Conservation (phyloP, 2,797 vertebrate genomes). For the Hephaestus fuliginosus region DNA sequence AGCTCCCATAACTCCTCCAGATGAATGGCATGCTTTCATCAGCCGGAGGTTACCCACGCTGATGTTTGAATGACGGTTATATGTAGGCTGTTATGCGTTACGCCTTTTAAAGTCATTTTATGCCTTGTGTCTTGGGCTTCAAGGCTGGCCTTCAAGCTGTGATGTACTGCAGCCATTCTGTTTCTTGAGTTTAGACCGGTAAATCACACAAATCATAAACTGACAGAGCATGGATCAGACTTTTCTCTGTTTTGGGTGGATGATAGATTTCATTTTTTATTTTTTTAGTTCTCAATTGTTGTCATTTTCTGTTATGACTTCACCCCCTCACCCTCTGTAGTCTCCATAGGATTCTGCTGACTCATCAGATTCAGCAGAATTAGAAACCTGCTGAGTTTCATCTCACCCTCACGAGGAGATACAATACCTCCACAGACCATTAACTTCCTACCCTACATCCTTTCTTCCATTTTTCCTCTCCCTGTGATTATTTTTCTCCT, state of each 20-base stretch:
- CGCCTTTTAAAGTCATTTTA: constrained; percentile 1
- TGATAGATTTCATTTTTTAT: constrained; percentile 7
- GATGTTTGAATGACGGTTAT: constrained; percentile 26
- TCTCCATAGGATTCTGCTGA: constrained; percentile 45
- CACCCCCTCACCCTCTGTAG: constrained; percentile 25
- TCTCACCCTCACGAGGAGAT: constrained; percentile 34
- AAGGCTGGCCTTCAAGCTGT: constrained; percentile 7
- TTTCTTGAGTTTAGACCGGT: not conserved
- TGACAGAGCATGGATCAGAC: constrained; percentile 7
- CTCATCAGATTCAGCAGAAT: constrained; percentile 55
- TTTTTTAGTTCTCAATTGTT: constrained; percentile 10
- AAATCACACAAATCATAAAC: not conserved
- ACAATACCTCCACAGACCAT: constrained; percentile 44
- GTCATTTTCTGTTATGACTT: constrained; percentile 17
- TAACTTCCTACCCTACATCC: constrained; percentile 22
- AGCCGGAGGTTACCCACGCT: constrained; percentile 16
- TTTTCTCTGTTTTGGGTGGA: constrained; percentile 31
- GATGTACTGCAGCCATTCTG: not conserved
- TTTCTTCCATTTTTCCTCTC: not conserved
- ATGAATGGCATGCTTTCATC: constrained; percentile 11
- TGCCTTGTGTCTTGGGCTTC: not conserved
- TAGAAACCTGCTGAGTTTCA: constrained; percentile 56
- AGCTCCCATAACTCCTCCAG: not conserved
- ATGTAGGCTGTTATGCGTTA: constrained; percentile 1
- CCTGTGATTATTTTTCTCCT: constrained; percentile 30